Base-by-base conservation (phyloP, 2,113 vertebrate genomes). In the Vulpes vulpes region DNA sequence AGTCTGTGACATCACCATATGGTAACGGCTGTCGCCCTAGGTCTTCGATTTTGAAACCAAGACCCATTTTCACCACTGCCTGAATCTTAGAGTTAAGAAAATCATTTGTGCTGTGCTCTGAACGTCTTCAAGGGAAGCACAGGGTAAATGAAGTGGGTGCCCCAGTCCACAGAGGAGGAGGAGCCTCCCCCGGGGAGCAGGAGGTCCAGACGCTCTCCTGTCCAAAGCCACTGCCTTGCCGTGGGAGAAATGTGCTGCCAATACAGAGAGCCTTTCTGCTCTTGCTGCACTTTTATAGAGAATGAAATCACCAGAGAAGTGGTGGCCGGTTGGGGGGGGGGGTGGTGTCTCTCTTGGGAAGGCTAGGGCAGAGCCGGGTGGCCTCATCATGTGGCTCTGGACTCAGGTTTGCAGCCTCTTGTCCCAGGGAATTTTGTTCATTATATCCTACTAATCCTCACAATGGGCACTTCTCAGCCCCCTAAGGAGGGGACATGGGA, bases 211-310 rank as follows among this genome's bases (percentile, higher is more conserved):
- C 32, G 32, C 19, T 22, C 53, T 74, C 82, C 67, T 93, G 59
- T 78, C 69, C 67, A 51, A 57, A 92, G 59, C 23, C 0, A 0
- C 57, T 25, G 23, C 67, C 90, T 85, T 9, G 17, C 64, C 90
- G 80, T 59, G 79, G n/a, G 85, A 96, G 81, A 96, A 95, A 84
- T 81, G 94, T 96, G 94, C 73, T n/a, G 0, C 60, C 71, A 74
- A 91, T 86, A 93, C 89, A 93, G 60, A 97, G 89, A 78, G 65
- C 2, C 74, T 84, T 87, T 53, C 62, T 76, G 43, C 23, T 85
- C 60, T 60, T 43, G 51, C 71, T 3, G 38, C 79, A 35, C 30
- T 89, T 62, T 78, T 81, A 76, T 14, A 82, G 35, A 19, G 35
- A 82, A 38, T 14, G 16, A 82, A 84, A 80, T 17, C 20, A 15